A percentile compares a stretch with the other conserved stretches of the same genome.
These are phyloP conservation scores for Hylaea fasciaria DNA, from an alignment of 2,888 invertebrate genomes.

Conservation along the genomic window DNA sequence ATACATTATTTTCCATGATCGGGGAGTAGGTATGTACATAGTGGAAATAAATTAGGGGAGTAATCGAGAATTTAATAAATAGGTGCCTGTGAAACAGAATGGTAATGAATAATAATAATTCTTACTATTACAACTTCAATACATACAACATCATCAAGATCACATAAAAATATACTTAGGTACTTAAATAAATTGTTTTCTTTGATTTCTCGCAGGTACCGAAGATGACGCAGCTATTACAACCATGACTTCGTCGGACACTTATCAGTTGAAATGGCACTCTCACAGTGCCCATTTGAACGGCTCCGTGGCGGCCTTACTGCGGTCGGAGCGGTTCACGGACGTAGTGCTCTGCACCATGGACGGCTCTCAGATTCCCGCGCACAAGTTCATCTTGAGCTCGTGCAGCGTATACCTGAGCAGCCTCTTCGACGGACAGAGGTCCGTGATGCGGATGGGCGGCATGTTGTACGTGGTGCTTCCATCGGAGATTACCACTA, in stretches of 20 bases:
- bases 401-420: conserved; percentile 88
- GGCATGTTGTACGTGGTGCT: conserved; percentile 89
- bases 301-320: conserved; percentile 91
- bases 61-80: no score
- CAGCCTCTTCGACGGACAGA: conserved; percentile 77
- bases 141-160: no score
- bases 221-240: conserved; percentile 43
- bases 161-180: no score
- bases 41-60: no score
- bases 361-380: conserved; percentile 92
- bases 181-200: background rate
- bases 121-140: no score
- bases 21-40: no score
- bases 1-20: no score
- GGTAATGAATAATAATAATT: no score
- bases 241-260: conserved; percentile 87
- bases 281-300: conserved; percentile 93
- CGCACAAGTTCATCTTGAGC: conserved; percentile 93
- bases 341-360: conserved; percentile 92
- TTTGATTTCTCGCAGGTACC: conserved; percentile 2
- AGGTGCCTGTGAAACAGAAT: no score
- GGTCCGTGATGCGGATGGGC: conserved; percentile 75
- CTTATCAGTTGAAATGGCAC: conserved; percentile 95
- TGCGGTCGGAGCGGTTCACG: conserved; percentile 92
- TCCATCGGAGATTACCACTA: conserved; percentile 92